These are phyloP conservation scores for Microcebus murinus DNA, from an alignment of 2,113 vertebrate species.

Conservation along the genomic window DNA sequence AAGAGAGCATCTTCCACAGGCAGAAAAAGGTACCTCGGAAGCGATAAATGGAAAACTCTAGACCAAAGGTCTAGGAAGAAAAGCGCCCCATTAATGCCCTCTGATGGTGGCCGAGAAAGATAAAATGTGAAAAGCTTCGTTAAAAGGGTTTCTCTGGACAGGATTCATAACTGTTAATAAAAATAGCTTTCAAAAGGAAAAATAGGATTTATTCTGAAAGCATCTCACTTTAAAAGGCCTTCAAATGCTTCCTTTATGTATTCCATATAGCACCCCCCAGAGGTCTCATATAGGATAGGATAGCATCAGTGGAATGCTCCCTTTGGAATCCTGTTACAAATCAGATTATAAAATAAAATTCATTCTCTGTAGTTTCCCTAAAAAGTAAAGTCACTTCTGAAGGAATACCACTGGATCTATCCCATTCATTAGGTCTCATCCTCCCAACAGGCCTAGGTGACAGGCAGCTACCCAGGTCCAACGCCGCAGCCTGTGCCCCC, in stretches of 20 bases:
- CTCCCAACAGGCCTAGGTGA: not conserved
- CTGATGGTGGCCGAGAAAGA: not conserved
- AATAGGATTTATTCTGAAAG: not conserved
- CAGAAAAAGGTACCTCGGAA: not conserved
- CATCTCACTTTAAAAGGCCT: not conserved
- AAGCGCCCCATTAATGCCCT: not conserved
- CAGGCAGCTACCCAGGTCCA: not conserved
- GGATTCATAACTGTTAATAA: not conserved
- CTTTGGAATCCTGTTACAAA: not conserved
- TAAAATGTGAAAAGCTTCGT: not conserved
- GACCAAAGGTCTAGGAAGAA: not conserved
- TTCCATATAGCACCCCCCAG: fast-evolving
- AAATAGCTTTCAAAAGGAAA: conserved; percentile 4
- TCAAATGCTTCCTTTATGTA: not conserved
- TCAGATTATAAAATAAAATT: not conserved
- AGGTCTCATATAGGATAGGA: not conserved
- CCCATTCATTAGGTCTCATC: not conserved
- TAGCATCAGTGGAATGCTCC: not conserved
- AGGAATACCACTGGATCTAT: not conserved
- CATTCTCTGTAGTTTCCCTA: not conserved
- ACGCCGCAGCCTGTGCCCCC: not conserved
- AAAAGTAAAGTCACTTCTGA: not conserved
- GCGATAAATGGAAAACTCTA: not conserved
- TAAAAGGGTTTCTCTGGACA: conserved; percentile 14
- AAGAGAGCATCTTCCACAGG: not conserved